These are phyloP conservation scores for Conchocele bisecta DNA, from an alignment of 2,888 invertebrate genomes.

Conservation along the genomic window DNA sequence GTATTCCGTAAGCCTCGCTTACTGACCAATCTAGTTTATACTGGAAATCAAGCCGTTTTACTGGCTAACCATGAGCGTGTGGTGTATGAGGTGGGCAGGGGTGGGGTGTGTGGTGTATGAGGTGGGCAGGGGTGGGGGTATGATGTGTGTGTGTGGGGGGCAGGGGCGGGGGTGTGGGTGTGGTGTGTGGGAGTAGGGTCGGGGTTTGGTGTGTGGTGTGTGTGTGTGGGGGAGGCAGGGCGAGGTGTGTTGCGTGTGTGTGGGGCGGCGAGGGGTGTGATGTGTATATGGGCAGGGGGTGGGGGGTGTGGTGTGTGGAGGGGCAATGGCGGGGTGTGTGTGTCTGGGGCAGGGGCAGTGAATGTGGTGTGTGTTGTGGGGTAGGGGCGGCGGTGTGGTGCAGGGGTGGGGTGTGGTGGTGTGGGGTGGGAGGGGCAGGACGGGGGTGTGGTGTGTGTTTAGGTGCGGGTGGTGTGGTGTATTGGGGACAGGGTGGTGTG, in stretches of 20 bases:
- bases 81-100: not conserved
- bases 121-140: not conserved
- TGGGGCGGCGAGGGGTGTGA: not conserved
- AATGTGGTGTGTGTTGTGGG: not conserved
- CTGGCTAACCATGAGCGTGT: too few relatives aligned
- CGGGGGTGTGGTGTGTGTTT: not conserved
- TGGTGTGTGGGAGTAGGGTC: not conserved
- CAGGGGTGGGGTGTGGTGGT: not conserved
- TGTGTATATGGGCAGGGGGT: not conserved
- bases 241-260: not conserved
- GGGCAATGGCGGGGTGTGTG: not conserved
- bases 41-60: too few relatives aligned
- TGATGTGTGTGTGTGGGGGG: not conserved
- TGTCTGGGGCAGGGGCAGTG: not conserved
- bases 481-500: not conserved
- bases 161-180: not conserved
- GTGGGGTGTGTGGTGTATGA: not conserved
- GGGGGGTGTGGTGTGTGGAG: not conserved
- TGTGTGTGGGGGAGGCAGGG: not conserved
- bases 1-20: too few relatives aligned
- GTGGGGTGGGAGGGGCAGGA: not conserved
- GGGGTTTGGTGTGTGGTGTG: not conserved
- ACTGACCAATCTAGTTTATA: too few relatives aligned
- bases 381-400: not conserved
- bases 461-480: not conserved